A percentile compares a stretch with the other conserved stretches of the same genome.
Conservation (phyloP, 2,888 invertebrate species). For the Phalera bucephala region DNA sequence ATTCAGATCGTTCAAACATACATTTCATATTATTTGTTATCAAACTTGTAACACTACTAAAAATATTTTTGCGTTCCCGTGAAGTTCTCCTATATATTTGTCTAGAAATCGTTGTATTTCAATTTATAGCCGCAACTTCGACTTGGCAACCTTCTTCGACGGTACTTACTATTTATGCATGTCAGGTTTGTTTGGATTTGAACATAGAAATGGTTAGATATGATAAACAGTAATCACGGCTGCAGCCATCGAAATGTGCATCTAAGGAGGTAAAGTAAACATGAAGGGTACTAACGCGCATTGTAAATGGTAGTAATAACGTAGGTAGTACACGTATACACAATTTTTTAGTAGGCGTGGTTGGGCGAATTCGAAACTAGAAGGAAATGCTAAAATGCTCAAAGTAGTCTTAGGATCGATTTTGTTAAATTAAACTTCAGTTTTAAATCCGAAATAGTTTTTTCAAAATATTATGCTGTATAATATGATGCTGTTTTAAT, state of each 20-base stretch:
- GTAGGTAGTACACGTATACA: too few species aligned
- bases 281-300: background rate
- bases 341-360: too few species aligned
- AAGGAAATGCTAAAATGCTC: too few species aligned
- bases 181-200: background rate
- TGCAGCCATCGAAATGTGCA: background rate
- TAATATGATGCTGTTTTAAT: too few species aligned
- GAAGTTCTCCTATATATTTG: too few species aligned
- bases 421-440: too few species aligned
- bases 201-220: background rate
- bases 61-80: too few species aligned
- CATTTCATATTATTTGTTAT: background rate
- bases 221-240: background rate
- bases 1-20: background rate
- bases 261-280: background rate
- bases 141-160: background rate
- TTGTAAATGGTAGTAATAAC: background rate
- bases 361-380: too few species aligned
- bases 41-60: background rate
- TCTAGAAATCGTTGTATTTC: too few species aligned
- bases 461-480: too few species aligned
- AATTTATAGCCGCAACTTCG: background rate
- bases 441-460: too few species aligned
- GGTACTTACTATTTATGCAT: background rate
- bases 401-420: too few species aligned